Conservation (phyloP, 2,797 vertebrate genomes). For the Florisuga fusca region DNA sequence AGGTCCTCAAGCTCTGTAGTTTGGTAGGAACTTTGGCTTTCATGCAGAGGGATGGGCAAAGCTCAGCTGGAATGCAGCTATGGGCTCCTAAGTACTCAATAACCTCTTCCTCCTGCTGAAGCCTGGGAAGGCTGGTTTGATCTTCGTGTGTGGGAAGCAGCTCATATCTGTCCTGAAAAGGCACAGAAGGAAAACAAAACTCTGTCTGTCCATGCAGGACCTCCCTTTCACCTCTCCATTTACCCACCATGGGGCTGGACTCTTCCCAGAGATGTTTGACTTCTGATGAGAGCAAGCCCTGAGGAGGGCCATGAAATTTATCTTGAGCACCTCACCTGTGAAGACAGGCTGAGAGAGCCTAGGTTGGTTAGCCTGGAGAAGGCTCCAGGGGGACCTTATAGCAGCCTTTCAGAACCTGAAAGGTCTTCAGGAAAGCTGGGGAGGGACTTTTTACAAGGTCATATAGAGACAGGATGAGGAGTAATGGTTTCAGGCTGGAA, state of each 20-base stretch:
- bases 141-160: slow-evolving; percentile 59
- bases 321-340: no score
- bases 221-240: not conserved
- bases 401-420: no score
- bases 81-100: slow-evolving; percentile 27
- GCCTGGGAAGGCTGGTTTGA: not conserved
- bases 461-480: no score
- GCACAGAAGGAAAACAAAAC: slow-evolving; percentile 21
- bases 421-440: no score
- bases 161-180: not conserved
- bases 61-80: slow-evolving; percentile 22
- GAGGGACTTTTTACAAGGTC: no score
- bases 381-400: no score
- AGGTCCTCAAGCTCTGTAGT: not conserved
- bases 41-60: not conserved
- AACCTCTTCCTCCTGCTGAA: slow-evolving; percentile 25
- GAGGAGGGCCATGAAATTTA: no score
- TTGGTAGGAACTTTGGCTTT: not conserved
- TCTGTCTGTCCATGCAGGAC: not conserved
- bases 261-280: not conserved
- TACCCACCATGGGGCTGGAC: fast-evolving
- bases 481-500: no score
- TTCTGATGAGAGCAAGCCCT: not conserved
- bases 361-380: no score
- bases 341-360: no score